Evolutionary conservation across 2,888 invertebrate genomes (phyloP).

Genomic region (Mimas tiliae): DNA sequence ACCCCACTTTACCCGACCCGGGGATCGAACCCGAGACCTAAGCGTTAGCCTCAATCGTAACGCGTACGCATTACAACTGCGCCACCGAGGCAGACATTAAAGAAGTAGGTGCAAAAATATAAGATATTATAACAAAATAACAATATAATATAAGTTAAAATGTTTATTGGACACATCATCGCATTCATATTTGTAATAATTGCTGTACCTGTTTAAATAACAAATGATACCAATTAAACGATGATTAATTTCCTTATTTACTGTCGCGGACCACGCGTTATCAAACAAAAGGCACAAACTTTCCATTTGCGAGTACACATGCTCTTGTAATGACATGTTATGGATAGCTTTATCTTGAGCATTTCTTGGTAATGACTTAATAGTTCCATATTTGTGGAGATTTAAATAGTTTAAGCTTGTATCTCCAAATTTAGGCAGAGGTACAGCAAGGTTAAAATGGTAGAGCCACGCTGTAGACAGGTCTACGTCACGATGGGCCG

Average conservation of each 20-base stretch:
- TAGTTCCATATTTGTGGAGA: background rate
- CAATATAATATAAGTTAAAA: background rate
- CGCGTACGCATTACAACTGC: too few relatives aligned
- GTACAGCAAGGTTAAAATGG: too few relatives aligned
- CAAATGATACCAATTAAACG: constrained; percentile 29
- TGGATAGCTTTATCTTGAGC: background rate
- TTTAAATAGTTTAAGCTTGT: background rate
- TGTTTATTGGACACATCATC: constrained; percentile 10
- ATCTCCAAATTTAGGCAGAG: too few relatives aligned
- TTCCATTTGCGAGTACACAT: constrained; percentile 46
- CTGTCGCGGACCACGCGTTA: constrained; percentile 33
- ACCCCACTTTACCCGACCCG: too few relatives aligned
- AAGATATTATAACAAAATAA: too few relatives aligned
- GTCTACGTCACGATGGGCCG: too few relatives aligned
- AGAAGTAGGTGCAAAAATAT: too few relatives aligned
- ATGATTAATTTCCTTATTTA: constrained; percentile 54
- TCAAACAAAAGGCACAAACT: constrained; percentile 52
- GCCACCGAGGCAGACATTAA: too few relatives aligned
- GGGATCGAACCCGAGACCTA: too few relatives aligned
- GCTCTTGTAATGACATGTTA: constrained; percentile 8
- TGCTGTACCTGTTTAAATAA: constrained; percentile 18
- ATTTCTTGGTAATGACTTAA: background rate
- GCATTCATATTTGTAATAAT: constrained; percentile 10
- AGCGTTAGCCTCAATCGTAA: too few relatives aligned
- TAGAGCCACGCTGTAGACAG: too few relatives aligned